Evolutionary conservation across 2,113 vertebrate genomes (phyloP).

Genomic region (Brachypteracias leptosomus): DNA sequence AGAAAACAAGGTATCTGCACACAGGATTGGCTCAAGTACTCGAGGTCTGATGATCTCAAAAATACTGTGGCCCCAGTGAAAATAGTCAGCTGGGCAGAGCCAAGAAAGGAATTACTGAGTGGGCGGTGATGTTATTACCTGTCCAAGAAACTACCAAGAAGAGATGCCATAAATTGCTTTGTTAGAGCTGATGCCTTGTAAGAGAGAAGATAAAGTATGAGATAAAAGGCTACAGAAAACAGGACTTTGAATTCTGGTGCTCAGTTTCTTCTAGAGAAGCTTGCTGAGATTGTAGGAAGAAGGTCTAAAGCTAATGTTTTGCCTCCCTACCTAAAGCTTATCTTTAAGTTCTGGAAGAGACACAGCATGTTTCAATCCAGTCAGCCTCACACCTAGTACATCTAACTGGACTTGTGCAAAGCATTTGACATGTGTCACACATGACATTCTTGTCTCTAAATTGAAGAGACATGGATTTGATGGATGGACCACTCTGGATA

Average conservation of each 20-base stretch:
- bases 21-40: background rate
- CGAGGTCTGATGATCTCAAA: background rate
- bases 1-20: background rate
- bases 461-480: too few species aligned
- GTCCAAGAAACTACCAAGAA: background rate
- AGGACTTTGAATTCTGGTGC: background rate
- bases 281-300: background rate
- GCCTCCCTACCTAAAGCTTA: background rate
- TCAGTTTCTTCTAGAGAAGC: background rate
- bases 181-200: background rate
- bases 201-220: background rate
- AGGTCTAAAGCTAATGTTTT: background rate
- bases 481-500: too few species aligned
- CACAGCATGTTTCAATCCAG: background rate
- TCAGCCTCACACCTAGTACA: background rate
- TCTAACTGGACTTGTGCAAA: background rate
- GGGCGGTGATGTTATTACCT: rapidly evolving
- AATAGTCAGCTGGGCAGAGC: background rate
- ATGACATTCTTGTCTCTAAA: too few species aligned
- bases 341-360: background rate
- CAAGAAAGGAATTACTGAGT: background rate
- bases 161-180: background rate
- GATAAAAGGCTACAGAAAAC: background rate
- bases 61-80: background rate
- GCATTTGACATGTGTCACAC: background rate